Evolutionary conservation across 2,113 vertebrate species (phyloP).

Genomic region (Corydoras maculifer): DNA sequence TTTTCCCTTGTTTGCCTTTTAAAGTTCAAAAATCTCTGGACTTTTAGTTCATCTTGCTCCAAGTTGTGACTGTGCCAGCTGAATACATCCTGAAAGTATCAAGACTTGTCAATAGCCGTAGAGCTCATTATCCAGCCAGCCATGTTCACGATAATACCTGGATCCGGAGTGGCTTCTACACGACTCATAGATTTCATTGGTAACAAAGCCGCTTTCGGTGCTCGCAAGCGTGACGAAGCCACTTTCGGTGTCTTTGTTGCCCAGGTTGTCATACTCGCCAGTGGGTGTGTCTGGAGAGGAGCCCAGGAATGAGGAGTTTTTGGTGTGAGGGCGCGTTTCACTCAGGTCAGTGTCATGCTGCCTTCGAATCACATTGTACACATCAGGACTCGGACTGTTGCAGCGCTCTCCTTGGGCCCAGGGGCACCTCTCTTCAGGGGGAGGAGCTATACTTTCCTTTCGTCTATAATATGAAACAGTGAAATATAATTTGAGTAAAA

Average conservation of each 20-base stretch:
- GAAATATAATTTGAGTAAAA: too few species aligned
- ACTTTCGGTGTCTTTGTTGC: slow-evolving; percentile 66
- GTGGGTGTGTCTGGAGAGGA: slow-evolving; percentile 64
- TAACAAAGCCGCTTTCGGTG: slow-evolving; percentile 81
- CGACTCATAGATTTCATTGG: slow-evolving; percentile 82
- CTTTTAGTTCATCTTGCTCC: too few species aligned
- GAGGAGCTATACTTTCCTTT: slow-evolving; percentile 50
- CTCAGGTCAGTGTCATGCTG: slow-evolving; percentile 82
- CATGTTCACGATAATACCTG: slow-evolving; percentile 58
- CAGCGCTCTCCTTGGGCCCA: slow-evolving; percentile 57
- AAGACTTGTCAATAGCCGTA: slow-evolving; percentile 64
- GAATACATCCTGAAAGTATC: too few species aligned
- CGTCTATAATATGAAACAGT: slow-evolving; percentile 47
- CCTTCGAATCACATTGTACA: slow-evolving; percentile 79
- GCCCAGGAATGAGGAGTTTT: slow-evolving; percentile 84
- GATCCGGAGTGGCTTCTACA: slow-evolving; percentile 55
- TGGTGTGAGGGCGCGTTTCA: slow-evolving; percentile 72
- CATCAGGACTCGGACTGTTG: slow-evolving; percentile 69
- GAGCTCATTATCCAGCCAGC: slow-evolving; percentile 83
- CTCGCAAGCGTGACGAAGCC: slow-evolving; percentile 74
- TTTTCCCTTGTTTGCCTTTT: too few species aligned
- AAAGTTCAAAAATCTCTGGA: too few species aligned
- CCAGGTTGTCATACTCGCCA: slow-evolving; percentile 70
- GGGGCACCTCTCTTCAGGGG: slow-evolving; percentile 58
- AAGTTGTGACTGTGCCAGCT: too few species aligned